Percentiles rank a stretch among this genome's conserved stretches.
Conservation (phyloP, 53 echinoderm and acorn worm genomes). For the Pentamera pediparva region DNA sequence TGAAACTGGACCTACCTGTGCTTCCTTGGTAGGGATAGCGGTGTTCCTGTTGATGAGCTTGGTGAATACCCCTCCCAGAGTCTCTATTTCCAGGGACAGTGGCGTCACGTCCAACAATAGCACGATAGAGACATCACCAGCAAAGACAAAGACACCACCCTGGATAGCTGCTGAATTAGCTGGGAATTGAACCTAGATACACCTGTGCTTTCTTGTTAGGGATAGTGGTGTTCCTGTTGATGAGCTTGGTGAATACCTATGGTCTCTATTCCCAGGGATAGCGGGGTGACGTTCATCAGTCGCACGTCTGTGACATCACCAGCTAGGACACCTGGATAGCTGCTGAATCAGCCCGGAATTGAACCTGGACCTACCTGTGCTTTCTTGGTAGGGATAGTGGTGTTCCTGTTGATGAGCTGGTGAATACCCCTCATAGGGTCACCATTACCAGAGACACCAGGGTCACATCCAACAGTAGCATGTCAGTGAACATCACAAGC, state of each 20-base stretch:
- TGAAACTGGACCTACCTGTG: too few species aligned
- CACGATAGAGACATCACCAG: slow-evolving; percentile 97
- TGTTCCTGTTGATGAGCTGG: slow-evolving; percentile 93
- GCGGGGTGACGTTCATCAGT: slow-evolving; percentile 84
- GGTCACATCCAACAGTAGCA: slow-evolving; percentile 89
- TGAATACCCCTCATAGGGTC: slow-evolving; percentile 97
- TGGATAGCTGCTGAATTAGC: too few species aligned
- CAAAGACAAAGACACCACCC: slow-evolving; percentile 92
- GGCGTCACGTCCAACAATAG: slow-evolving; percentile 91
- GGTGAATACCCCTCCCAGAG: slow-evolving; percentile 97
- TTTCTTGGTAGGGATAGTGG: slow-evolving; percentile 99
- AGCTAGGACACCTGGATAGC: slow-evolving; percentile 96
- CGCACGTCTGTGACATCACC: slow-evolving; percentile 98
- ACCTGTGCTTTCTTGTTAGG: slow-evolving; percentile 99
- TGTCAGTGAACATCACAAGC: slow-evolving; percentile 98
- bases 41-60: slow-evolving; percentile 96
- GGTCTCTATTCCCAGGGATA: slow-evolving; percentile 97
- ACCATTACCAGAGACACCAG: slow-evolving; percentile 94
- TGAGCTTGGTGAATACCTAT: slow-evolving; percentile 98
- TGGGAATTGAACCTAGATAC: too few species aligned
- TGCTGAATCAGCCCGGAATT: too few species aligned
- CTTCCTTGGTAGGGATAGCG: slow-evolving; percentile 96
- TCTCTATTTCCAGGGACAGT: slow-evolving; percentile 94
- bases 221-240: slow-evolving; percentile 96
- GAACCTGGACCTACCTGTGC: too few species aligned